Evolutionary conservation across 92 coral and sea anemone species (phyloP).

Genomic region (Nematostella vectensis): DNA sequence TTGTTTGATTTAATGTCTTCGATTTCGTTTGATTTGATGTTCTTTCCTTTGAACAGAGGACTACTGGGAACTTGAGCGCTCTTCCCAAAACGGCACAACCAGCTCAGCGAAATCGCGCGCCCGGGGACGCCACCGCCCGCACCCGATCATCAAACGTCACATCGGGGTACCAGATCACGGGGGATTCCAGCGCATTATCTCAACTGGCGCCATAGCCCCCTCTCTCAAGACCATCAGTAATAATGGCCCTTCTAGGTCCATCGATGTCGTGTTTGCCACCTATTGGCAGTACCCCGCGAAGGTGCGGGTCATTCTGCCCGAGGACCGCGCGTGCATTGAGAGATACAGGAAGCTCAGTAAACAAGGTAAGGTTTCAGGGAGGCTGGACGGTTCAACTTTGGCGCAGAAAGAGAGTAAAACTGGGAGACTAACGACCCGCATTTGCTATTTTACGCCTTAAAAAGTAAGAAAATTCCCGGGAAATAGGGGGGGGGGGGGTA

Average conservation of each 20-base stretch:
- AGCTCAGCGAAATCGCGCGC: too few species aligned
- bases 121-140: too few species aligned
- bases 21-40: too few species aligned
- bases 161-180: slow-evolving; percentile 98
- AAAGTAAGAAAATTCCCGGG: too few species aligned
- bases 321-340: slow-evolving; percentile 86
- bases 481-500: too few species aligned
- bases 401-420: too few species aligned
- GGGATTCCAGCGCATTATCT: slow-evolving; percentile 91
- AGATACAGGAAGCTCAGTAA: slow-evolving; percentile 77
- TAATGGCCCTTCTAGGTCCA: slow-evolving; percentile 55
- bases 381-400: too few species aligned
- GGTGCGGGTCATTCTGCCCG: slow-evolving; percentile 77
- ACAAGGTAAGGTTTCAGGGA: too few species aligned
- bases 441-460: too few species aligned
- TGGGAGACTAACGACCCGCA: too few species aligned
- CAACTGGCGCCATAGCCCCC: slow-evolving; percentile 73
- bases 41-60: slow-evolving; percentile 10
- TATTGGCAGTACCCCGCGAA: slow-evolving; percentile 99
- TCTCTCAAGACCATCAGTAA: slow-evolving; percentile 46
- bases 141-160: slow-evolving; percentile 41
- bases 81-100: neutral
- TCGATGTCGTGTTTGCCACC: slow-evolving; percentile 81
- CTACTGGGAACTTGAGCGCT: slow-evolving; percentile 27
- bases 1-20: too few species aligned